Base-by-base conservation (phyloP, 1,140 invertebrate species). In the Cardiocondyla obscurior region DNA sequence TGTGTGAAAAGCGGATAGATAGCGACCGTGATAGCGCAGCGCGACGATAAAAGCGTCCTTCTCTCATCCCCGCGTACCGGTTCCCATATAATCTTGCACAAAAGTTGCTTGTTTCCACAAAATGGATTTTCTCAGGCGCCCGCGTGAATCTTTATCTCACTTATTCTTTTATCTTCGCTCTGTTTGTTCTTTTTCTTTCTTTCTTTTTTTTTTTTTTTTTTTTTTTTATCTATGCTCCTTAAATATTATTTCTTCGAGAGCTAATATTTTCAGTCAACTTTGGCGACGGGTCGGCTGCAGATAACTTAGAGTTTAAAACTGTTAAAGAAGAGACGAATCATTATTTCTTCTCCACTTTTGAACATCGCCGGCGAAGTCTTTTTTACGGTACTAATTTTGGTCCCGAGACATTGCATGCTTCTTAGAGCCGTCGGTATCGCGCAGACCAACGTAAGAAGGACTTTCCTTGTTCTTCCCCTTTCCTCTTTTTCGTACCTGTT, bases 1-100 rank as follows among this genome's bases (percentile, higher is more conserved):
- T 79, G 49, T 79, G 74, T 53, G 62, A 79, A 67, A 39, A 67
- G 60, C 60, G 33, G 39, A 22, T 51, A 77, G 74, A 77, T 53
- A 67, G 25, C 58, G 73, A 19, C 28, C 30, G 58, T 36, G 46
- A 55, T 69, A 79, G 19, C 28, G 57, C 72, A 19, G 19, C 53
- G 53, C n/a, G 30, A 62, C 46, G 44, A 19, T 46, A 65, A 53
- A 53, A 36, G 33, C 22, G 42, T 22, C n/a, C 22, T 22, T 12
- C 19, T 3, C 1, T 12, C 19, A 12, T 19, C 22, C 58, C n/a
- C 49, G 28, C 55, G 14, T 36, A n/a, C 42, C 19, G 39, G 12
- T 74, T 44, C 42, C 57, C 55, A 65, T 51, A 69, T 79, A 14
- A 77, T 79, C 62, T 79, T 69, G 33, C 25, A 28, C 46, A 53